Evolutionary conservation across 2,113 vertebrate genomes (phyloP), one percentile per base, ranked within the genome.

Genomic region (Lanius collurio): DNA sequence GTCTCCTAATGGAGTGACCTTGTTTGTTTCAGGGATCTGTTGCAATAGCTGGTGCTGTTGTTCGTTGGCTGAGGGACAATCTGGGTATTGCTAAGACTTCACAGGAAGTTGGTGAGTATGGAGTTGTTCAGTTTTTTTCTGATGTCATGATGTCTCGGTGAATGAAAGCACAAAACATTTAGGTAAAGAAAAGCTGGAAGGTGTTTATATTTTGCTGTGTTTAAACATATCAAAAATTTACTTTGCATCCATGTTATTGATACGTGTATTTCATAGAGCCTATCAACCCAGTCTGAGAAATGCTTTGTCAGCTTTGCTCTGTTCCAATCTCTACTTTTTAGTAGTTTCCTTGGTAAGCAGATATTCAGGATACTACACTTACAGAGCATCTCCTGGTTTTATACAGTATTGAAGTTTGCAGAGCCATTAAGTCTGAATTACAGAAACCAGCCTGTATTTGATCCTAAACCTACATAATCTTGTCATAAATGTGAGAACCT

Each of bases 51-150:
- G 99, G 99, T 63, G 99, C 99, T 37, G 98, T 99, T 92, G 98
- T 99, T 35, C 98, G 98, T 65, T 99, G 99, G 99, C 97, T 99
- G 87, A 98, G 98, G 95, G 99, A 99, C 97, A 99, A 99, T 96
- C 98, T 99, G 95, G 99, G 99, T 93, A 99, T 99, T 13, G 97
- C 99, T 68, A 93, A 98, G 63, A 96, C 97, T 42, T 98, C 99
- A 52, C 95, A 98, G 19, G 99, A 99, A 97, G 97, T 99, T 41
- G 99, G 99, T 99, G 95, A 97, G 97, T 98, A 55, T 88, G 41
- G 20, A 89, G 55, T 30, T 69, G 22, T 60, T 85, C 24, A 33
- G 23, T 10, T 75, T 84, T 89, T 81, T 68, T 69, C 35, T 30
- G 15, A 0, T 35, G 17, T 76, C 26, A 65, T 10, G 0, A 41